Conservation (phyloP, 2,797 vertebrate genomes). For the Pelobates cultripes region DNA sequence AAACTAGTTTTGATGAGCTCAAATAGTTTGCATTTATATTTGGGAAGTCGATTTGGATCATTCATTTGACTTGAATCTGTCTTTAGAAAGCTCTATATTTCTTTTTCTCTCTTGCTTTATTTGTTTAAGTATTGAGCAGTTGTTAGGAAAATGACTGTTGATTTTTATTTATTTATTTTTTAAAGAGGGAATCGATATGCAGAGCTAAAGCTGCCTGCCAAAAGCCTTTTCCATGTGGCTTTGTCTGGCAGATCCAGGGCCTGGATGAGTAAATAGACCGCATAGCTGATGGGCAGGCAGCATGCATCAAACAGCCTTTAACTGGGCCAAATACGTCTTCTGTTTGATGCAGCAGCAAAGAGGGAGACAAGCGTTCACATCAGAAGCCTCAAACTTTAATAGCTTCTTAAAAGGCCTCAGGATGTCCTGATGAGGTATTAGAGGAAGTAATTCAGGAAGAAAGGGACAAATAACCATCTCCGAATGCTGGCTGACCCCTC, state of each 20-base stretch:
- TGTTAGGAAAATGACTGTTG: conserved; percentile 29
- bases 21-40: conserved; percentile 26
- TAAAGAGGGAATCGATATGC: conserved; percentile 36
- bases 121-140: conserved; percentile 42
- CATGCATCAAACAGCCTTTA: conserved; percentile 68
- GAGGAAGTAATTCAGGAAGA: conserved; percentile 83
- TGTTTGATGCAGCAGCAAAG: conserved; percentile 65
- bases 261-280: conserved; percentile 63
- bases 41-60: conserved; percentile 22
- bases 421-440: conserved; percentile 83
- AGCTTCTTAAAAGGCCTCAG: conserved; percentile 74
- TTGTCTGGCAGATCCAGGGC: conserved; percentile 62
- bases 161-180: too few species aligned
- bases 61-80: conserved; percentile 21
- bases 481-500: conserved; percentile 61
- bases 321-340: conserved; percentile 61
- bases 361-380: conserved; percentile 65
- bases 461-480: conserved; percentile 76
- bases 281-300: conserved; percentile 67
- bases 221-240: conserved; percentile 44
- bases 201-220: conserved; percentile 59
- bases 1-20: not conserved
- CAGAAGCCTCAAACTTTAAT: conserved; percentile 66
- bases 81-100: conserved; percentile 18
- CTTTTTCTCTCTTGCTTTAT: conserved; percentile 35